Evolutionary conservation across 2,797 vertebrate species (phyloP).

Genomic region (Apogon hyalosoma): DNA sequence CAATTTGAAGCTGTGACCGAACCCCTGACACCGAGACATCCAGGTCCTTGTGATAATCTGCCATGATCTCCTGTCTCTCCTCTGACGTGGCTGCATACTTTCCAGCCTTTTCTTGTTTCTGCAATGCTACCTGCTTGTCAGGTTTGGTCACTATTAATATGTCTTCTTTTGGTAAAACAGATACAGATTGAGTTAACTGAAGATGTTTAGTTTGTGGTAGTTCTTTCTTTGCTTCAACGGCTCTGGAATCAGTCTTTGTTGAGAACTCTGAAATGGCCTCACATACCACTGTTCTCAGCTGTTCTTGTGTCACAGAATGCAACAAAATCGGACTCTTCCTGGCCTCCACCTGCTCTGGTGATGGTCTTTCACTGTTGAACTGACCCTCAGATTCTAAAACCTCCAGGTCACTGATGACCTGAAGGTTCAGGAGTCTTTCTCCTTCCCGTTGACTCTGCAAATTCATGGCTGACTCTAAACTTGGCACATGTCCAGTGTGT

Average conservation of each 20-base stretch:
- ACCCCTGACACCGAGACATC: constrained; percentile 61
- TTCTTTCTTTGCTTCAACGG: constrained; percentile 69
- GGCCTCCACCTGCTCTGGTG: constrained; percentile 51
- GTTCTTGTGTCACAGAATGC: constrained; percentile 72
- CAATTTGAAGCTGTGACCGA: constrained; percentile 62
- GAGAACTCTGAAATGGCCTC: constrained; percentile 73
- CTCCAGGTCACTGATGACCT: constrained; percentile 77
- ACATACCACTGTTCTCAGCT: constrained; percentile 71
- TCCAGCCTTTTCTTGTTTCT: constrained; percentile 79
- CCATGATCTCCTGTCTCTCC: constrained; percentile 74
- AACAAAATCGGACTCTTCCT: constrained; percentile 72
- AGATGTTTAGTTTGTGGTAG: constrained; percentile 64
- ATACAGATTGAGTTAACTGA: constrained; percentile 67
- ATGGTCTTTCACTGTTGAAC: constrained; percentile 71
- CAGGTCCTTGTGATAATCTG: constrained; percentile 75
- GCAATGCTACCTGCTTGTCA: constrained; percentile 70
- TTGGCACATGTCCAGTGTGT: constrained; percentile 46
- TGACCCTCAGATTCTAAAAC: constrained; percentile 77
- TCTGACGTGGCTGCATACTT: constrained; percentile 74
- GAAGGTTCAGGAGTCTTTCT: constrained; percentile 72
- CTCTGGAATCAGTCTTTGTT: constrained; percentile 30
- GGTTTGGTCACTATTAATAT: constrained; percentile 67
- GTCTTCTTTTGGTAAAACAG: constrained; percentile 83
- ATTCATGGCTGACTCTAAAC: constrained; percentile 51
- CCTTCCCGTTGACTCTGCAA: constrained; percentile 69